A percentile compares a stretch with the other conserved stretches of the same genome.
These are phyloP conservation scores for Anadara kagoshimensis DNA, from an alignment of 1,140 invertebrate genomes.

Conservation along the genomic window DNA sequence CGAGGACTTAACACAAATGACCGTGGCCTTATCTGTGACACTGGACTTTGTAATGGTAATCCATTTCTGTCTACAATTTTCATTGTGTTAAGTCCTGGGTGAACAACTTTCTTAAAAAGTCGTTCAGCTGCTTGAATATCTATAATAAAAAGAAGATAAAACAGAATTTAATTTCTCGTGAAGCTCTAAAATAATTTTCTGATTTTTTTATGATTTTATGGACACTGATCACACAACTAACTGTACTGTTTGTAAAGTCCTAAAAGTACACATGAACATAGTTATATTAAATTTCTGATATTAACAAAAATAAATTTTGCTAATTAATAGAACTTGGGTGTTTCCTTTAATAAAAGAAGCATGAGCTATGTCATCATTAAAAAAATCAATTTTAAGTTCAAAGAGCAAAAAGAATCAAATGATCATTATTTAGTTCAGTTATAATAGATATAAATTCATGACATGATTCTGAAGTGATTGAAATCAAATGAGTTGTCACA, in stretches of 20 bases:
- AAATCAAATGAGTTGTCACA: too few species aligned
- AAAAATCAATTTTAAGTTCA: too few species aligned
- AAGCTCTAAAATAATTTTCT: background rate
- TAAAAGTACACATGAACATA: background rate
- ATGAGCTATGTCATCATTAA: too few species aligned
- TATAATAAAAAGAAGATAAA: slow-evolving; percentile 10
- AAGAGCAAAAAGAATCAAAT: too few species aligned
- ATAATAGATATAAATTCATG: too few species aligned
- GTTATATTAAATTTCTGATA: too few species aligned
- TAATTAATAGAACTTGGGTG: too few species aligned
- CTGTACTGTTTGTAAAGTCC: background rate
- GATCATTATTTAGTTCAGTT: too few species aligned
- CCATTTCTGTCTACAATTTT: slow-evolving; percentile 40
- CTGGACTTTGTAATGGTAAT: slow-evolving; percentile 13
- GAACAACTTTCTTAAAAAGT: slow-evolving; percentile 37
- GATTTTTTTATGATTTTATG: background rate
- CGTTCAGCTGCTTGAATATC: slow-evolving; percentile 36
- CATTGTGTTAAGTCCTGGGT: slow-evolving; percentile 37
- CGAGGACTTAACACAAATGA: slow-evolving; percentile 38
- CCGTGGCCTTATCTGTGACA: slow-evolving; percentile 15
- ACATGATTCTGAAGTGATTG: too few species aligned
- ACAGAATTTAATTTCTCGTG: slow-evolving; percentile 2
- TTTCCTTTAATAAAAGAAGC: too few species aligned
- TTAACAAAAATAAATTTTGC: too few species aligned
- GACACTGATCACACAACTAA: background rate